Base-by-base conservation (phyloP, 2,797 vertebrate genomes). In the Percopsis omiscomaycus region DNA sequence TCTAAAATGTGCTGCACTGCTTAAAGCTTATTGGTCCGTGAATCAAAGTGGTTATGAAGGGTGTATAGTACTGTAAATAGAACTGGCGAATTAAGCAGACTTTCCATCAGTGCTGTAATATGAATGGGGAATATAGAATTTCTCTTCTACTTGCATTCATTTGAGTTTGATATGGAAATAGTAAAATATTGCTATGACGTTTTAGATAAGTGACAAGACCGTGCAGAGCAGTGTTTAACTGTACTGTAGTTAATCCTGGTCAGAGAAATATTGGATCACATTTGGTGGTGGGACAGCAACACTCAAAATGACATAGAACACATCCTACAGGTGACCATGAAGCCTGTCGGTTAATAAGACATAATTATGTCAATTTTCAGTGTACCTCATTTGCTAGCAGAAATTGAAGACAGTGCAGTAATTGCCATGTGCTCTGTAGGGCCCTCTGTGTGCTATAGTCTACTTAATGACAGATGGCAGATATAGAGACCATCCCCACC, bases 331-430 rank as follows among this genome's bases (percentile, higher is more conserved):
- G 27, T 9, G 30, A 15, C 50, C 29, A 49, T 63, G 15, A 32
- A 46, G 32, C 22, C 42, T n/a, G 30, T 48, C 42, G 52, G 48
- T 37, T 14, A 29, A 60, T 10, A 5, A 32, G 8, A 59, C 15
- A 14, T 30, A 69, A 81, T 64, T 63, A 59, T 69, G 53, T 59
- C 62, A 44, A 15, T 80, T 80, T 75, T 51, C 56, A 81, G 79
- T 60, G 64, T 55, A 46, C 55, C 59, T 62, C 30, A 12, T 76
- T 74, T 73, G 47, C 53, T 56, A 44, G 46, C 30, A 73, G 71
- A 77, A 61, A 59, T 79, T 71, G 49, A 27, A n/a, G 30, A 65
- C 50, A 59, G 65, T 64, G 59, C 60, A 14, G 22, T 75, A 73
- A 79, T 67, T 74, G 69, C 45, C 62, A 64, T 59, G 71, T 66